phyloP scores from a whole-genome alignment of 2,113 vertebrate genomes.

The Blennius ocellaris region DNA sequence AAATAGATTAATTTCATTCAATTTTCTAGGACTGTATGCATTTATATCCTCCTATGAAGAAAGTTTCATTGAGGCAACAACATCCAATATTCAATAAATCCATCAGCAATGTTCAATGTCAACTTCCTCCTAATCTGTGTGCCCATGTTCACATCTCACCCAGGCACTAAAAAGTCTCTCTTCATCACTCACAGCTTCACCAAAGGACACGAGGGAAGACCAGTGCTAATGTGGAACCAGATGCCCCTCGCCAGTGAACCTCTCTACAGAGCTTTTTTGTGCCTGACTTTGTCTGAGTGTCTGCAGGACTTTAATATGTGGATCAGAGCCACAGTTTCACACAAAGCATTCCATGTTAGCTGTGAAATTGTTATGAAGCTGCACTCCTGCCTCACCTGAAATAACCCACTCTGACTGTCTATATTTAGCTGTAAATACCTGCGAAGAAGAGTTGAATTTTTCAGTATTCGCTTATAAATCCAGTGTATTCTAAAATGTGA shows the following conservation, averaged over 20 bases:
- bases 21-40: not conserved
- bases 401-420: not conserved
- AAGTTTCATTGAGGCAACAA: not conserved
- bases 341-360: not conserved
- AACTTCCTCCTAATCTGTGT: not conserved
- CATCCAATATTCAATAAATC: not conserved
- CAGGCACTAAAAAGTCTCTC: conserved; percentile 2
- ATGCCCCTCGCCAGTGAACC: not conserved
- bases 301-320: conserved; percentile 14
- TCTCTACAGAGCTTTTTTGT: not conserved
- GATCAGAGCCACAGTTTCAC: not conserved
- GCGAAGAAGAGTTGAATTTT: too few species aligned
- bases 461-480: too few species aligned
- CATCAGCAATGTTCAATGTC: not conserved
- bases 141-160: not conserved
- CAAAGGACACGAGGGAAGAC: not conserved
- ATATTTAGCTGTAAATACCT: not conserved
- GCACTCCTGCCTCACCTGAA: not conserved
- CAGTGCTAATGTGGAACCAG: not conserved
- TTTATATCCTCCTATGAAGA: not conserved
- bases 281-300: not conserved
- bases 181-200: not conserved
- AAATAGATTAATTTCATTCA: not conserved
- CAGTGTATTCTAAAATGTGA: not conserved
- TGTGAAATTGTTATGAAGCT: not conserved